Base-by-base conservation (phyloP, 2,888 invertebrate genomes). In the Diogma glabrata region DNA sequence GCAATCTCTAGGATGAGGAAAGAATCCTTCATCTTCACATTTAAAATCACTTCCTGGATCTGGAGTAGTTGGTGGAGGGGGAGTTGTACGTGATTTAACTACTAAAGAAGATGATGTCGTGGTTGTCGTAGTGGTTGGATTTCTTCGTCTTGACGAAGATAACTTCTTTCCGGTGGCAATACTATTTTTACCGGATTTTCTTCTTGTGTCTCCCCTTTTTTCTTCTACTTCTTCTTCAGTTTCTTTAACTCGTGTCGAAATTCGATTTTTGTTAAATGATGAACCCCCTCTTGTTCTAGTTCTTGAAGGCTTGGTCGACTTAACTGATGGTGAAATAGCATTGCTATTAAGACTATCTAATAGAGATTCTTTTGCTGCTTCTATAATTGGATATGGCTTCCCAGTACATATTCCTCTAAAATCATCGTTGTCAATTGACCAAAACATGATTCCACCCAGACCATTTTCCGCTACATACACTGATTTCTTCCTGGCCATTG, bases 21-120 rank as follows among this genome's bases (percentile, higher is more conserved):
- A 93, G 74, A 93, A 93, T 3, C 93, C 93, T 73, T 93, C 93
- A 57, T 93, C 92, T 60, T 82, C 84, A 65, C 93, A 93, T 65
- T 88, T 88, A 69, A 93, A 93, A 64, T 87, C 87, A 62, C 84
- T 77, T 58, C 88, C 90, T 6, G 88, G 85, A 67, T 91, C 90
- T 0, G 92, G 92, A 7, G 93, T 93, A 2, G 91, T 86, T 0
- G 92, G 92, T 26, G 75, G 71, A 40, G 76, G 66, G 1, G 81
- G 77, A 3, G 80, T 78, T 1, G 78, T 77, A 51, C 73, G 75
- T 3, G 67, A 58, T 17, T 65, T 64, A 8, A 64, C 67, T 48
- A 67, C 59, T 43, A 67, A 65, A 23, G 65, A 53, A 0, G 64
- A 64, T 0, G 63, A 60, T 19, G 59, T 72, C 14, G 72, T 72